Base-by-base conservation (phyloP, 2,113 vertebrate species). In the Eptatretus burgeri region DNA sequence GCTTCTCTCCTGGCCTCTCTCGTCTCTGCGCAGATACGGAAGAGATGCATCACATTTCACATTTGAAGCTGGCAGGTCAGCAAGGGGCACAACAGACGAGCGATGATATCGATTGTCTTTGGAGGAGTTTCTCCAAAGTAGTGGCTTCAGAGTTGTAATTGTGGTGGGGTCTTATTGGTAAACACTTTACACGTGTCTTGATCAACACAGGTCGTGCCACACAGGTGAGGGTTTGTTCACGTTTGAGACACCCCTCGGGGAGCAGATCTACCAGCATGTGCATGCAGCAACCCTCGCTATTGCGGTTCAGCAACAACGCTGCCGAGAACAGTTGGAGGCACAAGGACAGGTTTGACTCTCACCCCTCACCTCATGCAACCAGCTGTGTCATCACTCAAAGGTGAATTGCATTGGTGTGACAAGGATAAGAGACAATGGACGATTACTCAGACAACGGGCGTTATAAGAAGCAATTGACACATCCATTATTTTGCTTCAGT, bases 231-330 rank as follows among this genome's bases (percentile, higher is more conserved):
- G 91, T 13, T 82, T 95, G 60, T 96, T 89, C 75, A 96, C 87
- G 63, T 95, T 95, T 72, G 85, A 96, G 79, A 96, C 91, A 0
- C 80, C 82, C 70, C 84, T 93, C 14, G 89, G 91, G 0, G 88
- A 95, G 64, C 83, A 89, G 76, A 91, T 96, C 71, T 96, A 96
- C 72, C 84, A 93, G 72, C 80, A 83, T 1, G 91, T 96, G 63
- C 91, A 95, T 76, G 81, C 80, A 0, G 84, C 85, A 62, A 93
- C 86, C 0, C 68, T 95, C 73, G 78, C 83, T 66, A 88, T 96
- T 0, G 91, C 91, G 0, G 91, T 93, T 71, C 87, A 91, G 71
- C 91, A 93, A 76, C 89, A 87, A 73, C 81, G 79, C 51, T 82
- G 84, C 67, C 73, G 93, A 52, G 70, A 91, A 73, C 88, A 96